Conservation (phyloP, 2,797 vertebrate genomes). For the Lycodopsis pacificus region DNA sequence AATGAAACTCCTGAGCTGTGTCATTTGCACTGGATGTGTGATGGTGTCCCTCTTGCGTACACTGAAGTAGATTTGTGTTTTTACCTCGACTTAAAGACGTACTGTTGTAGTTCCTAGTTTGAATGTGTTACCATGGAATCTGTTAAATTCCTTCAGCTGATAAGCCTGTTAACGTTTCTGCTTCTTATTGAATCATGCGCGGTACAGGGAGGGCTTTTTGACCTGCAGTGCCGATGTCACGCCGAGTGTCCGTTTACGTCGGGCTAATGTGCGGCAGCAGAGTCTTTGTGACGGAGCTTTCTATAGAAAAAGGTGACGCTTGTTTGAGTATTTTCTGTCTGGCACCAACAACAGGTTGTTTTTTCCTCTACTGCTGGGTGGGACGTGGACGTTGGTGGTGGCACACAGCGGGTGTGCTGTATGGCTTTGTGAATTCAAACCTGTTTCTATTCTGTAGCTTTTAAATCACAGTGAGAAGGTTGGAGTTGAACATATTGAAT, state of each 20-base stretch:
- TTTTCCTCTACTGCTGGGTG: not conserved
- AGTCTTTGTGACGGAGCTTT: not conserved
- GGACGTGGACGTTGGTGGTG: not conserved
- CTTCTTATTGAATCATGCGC: not conserved
- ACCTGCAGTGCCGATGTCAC: not conserved
- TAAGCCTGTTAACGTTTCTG: not conserved
- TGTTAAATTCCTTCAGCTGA: not conserved
- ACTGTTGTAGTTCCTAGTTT: not conserved
- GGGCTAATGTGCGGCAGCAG: not conserved
- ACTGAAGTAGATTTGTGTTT: not conserved
- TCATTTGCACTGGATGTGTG: constrained; percentile 2
- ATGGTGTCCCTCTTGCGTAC: not conserved
- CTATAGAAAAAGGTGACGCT: not conserved
- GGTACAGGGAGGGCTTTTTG: not conserved
- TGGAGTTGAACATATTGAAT: too few species aligned
- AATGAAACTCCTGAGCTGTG: not conserved
- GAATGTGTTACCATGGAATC: not conserved
- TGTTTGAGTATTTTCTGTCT: not conserved
- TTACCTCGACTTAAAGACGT: not conserved
- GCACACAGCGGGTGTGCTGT: not conserved
- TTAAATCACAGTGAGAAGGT: not conserved
- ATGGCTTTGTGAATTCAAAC: not conserved
- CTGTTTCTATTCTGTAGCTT: not conserved
- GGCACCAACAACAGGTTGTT: not conserved
- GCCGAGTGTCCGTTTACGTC: not conserved